Evolutionary conservation across 23 tunicate genomes (phyloP).

Genomic region (Phallusia fumigata): DNA sequence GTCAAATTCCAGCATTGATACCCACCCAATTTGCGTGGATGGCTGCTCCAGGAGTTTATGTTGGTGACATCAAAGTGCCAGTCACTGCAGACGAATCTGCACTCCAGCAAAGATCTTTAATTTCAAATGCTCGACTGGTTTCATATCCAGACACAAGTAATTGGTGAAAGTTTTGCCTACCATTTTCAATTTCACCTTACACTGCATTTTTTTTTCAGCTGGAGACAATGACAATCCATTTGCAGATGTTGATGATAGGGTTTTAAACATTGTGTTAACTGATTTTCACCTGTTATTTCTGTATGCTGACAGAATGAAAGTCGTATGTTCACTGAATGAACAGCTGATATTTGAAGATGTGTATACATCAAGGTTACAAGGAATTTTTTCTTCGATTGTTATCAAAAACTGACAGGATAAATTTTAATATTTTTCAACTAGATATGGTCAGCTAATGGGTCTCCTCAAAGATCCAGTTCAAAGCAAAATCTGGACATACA

Average conservation of each 20-base stretch:
- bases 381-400: too few species aligned
- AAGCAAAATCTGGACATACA: constrained; percentile 63
- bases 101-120: constrained; percentile 45
- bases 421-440: constrained; percentile 17
- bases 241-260: constrained; percentile 32
- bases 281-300: constrained; percentile 73
- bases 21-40: constrained; percentile 83
- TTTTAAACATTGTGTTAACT: constrained; percentile 59
- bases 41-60: constrained; percentile 73
- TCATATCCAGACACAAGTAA: constrained; percentile 72
- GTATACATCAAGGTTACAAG: constrained; percentile 59
- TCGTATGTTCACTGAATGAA: constrained; percentile 72
- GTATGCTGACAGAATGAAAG: constrained; percentile 59
- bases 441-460: constrained; percentile 60
- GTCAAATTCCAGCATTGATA: constrained; percentile 1
- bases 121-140: constrained; percentile 52
- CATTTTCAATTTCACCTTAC: neutral
- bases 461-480: constrained; percentile 58
- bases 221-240: constrained; percentile 49
- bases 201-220: constrained; percentile 5
- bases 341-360: constrained; percentile 78
- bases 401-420: too few species aligned
- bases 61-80: constrained; percentile 67
- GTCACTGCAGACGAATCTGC: constrained; percentile 39
- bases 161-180: neutral